phyloP scores from a whole-genome alignment of 2,113 vertebrate genomes.

The Salvelinus sp. region DNA sequence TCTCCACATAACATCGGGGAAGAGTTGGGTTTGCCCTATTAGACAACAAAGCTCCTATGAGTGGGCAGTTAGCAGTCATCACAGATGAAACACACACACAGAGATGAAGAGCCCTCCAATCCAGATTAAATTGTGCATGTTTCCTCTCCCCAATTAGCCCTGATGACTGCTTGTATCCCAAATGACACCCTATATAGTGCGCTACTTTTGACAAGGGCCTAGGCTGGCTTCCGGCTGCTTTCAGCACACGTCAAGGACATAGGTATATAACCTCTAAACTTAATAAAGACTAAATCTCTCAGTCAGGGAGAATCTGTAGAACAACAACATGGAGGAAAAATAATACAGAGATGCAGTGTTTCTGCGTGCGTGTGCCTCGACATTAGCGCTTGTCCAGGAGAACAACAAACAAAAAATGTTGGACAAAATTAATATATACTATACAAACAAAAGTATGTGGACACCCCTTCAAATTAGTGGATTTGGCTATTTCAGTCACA shows the following conservation, averaged over 20 bases:
- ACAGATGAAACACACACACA: slow-evolving; percentile 52
- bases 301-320: slow-evolving; percentile 25
- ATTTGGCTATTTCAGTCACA: too few species aligned
- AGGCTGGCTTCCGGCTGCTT: slow-evolving; percentile 31
- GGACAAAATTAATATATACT: too few species aligned
- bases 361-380: background rate
- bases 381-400: slow-evolving; percentile 27
- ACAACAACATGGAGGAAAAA: background rate
- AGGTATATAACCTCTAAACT: slow-evolving; percentile 63
- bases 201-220: too few species aligned
- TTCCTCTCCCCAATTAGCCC: slow-evolving; percentile 63
- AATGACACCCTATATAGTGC: too few species aligned
- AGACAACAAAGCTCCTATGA: slow-evolving; percentile 67
- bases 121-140: slow-evolving; percentile 72
- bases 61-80: slow-evolving; percentile 46
- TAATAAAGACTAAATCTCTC: slow-evolving; percentile 66
- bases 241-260: slow-evolving; percentile 68
- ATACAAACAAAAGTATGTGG: too few species aligned
- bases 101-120: slow-evolving; percentile 69
- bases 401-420: background rate
- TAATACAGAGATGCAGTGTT: background rate
- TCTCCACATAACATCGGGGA: slow-evolving; percentile 50
- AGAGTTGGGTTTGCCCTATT: slow-evolving; percentile 61
- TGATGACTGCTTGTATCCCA: slow-evolving; percentile 54
- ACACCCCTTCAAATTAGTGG: too few species aligned